Evolutionary conservation across 2,888 invertebrate genomes (phyloP).

Genomic region (Leptinotarsa rubiginosa): DNA sequence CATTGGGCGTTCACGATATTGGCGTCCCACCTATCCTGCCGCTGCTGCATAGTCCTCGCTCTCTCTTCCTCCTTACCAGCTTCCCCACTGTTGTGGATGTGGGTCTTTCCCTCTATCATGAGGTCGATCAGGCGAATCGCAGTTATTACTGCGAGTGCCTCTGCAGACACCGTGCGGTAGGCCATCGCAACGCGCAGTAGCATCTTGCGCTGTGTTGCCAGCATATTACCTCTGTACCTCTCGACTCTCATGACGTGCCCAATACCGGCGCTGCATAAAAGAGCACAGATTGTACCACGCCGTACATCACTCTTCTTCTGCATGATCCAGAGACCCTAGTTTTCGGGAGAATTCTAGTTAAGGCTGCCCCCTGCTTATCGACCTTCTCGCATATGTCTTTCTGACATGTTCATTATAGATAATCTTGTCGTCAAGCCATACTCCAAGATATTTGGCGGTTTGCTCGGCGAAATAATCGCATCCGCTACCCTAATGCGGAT

Average conservation of each 20-base stretch:
- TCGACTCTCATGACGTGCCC: constrained; percentile 23
- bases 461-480: no score
- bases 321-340: constrained; percentile 21
- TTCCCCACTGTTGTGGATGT: neutral
- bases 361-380: neutral
- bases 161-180: constrained; percentile 37
- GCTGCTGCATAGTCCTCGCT: neutral
- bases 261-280: constrained; percentile 28
- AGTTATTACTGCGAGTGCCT: constrained; percentile 33
- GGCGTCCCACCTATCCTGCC: constrained; percentile 25
- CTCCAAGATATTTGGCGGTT: constrained; percentile 31
- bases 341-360: constrained; percentile 32
- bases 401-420: constrained; percentile 20
- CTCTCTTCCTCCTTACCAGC: neutral
- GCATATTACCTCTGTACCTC: constrained; percentile 20
- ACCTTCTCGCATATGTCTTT: constrained; percentile 12
- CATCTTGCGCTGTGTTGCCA: constrained; percentile 25
- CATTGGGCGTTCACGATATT: constrained; percentile 11
- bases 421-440: no score
- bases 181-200: constrained; percentile 12
- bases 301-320: constrained; percentile 28
- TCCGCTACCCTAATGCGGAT: no score
- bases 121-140: constrained; percentile 37
- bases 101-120: constrained; percentile 33
- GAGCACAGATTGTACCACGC: constrained; percentile 27